Conservation (phyloP, 2,888 invertebrate species). For the Hirtodrosophila confusa region DNA sequence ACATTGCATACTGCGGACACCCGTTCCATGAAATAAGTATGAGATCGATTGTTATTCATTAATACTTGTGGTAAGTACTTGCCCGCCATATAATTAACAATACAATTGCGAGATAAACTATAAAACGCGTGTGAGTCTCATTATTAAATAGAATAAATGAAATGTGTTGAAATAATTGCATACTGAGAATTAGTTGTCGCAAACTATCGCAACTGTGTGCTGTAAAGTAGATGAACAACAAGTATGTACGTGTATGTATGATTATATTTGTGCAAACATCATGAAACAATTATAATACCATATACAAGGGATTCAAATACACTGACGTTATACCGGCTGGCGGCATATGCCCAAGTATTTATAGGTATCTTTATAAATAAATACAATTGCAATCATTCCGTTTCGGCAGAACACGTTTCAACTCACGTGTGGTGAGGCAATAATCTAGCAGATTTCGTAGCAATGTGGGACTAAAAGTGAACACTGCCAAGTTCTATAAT, state of each 20-base stretch:
- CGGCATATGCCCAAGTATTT: slow-evolving; percentile 33
- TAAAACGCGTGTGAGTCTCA: no score
- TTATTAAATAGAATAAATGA: no score
- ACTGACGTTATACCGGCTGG: not conserved
- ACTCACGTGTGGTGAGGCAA: slow-evolving; percentile 64
- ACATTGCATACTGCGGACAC: no score
- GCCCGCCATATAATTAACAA: no score
- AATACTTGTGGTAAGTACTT: no score
- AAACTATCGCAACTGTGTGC: no score
- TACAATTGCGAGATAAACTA: no score
- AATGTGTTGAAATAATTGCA: slow-evolving; percentile 30
- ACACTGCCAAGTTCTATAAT: slow-evolving; percentile 49
- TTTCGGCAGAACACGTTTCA: slow-evolving; percentile 41
- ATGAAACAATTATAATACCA: slow-evolving; percentile 49
- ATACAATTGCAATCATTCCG: slow-evolving; percentile 54
- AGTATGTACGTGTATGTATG: not conserved
- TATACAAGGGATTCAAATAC: slow-evolving; percentile 40
- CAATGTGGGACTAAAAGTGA: slow-evolving; percentile 21
- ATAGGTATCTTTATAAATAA: slow-evolving; percentile 46
- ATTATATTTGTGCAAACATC: slow-evolving; percentile 3
- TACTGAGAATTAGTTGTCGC: not conserved
- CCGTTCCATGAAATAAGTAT: no score
- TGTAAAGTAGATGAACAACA: not conserved
- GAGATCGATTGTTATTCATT: no score
- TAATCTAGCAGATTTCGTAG: slow-evolving; percentile 76